Base-by-base conservation (phyloP, 2,797 vertebrate species). In the Gymnoscopelus microlampas region DNA sequence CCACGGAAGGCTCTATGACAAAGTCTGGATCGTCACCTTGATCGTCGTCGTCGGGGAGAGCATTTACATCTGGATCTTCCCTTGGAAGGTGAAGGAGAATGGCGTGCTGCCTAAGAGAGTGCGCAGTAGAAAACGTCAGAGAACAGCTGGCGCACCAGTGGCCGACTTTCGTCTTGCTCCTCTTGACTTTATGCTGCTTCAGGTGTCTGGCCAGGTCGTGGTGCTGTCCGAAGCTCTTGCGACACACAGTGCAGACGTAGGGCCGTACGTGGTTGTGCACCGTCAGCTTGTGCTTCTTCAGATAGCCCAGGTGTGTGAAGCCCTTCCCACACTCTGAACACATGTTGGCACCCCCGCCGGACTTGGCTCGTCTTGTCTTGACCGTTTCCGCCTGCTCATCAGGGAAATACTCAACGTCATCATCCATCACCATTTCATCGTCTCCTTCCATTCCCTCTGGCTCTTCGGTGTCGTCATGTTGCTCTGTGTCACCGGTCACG, bases 131-230 rank as follows among this genome's bases (percentile, higher is more conserved):
- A 19, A 93, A 93, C 0, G 77, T 72, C 14, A 80, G 63, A 0
- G 74, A 80, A 55, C 94, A 93, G 54, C 85, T 67, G 0, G 74
- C 76, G 13, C 93, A 94, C 61, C 85, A 75, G 1, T 90, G 91
- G 4, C 68, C 19, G 19, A 19, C 1, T 19, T 19, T 48, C 1
- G 1, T 58, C 49, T 72, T 7, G 39, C 19, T 19, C 0, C 44
- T 66, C 54, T 60, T 59, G 4, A 60, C 84, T 0, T 78, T 72
- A 48, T 92, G 90, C 3, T 54, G 26, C 29, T 24, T 75, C 49
- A 91, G 80, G 48, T 92, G 91, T 53, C 90, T 71, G 75, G 71
- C 77, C 49, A 92, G 77, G 80, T 92, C 90, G 13, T 76, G 70
- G 81, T 80, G 81, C 76, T 92, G 89, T 4, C 85, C 68, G 4